A percentile compares a stretch with the other conserved stretches of the same genome.
These are phyloP conservation scores for Dicyrtomina minuta DNA, from an alignment of 2,888 invertebrate species.

Conservation along the genomic window DNA sequence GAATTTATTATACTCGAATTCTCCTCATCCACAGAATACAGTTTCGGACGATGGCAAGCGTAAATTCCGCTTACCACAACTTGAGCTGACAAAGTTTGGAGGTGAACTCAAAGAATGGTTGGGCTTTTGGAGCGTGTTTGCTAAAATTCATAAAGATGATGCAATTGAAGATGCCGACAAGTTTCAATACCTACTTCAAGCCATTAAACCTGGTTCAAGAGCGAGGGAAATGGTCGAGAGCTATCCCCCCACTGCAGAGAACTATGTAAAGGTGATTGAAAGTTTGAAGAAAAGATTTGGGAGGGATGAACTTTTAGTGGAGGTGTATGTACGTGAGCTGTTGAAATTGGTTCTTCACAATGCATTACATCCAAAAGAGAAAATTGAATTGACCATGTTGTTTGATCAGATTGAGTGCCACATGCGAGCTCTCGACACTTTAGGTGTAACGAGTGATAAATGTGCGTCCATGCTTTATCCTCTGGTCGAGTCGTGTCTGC, in stretches of 20 bases:
- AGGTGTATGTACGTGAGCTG: slow-evolving; percentile 29
- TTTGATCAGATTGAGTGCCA: slow-evolving; percentile 36
- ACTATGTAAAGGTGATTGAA: slow-evolving; percentile 27
- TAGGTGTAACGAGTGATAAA: slow-evolving; percentile 36
- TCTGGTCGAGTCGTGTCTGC: slow-evolving; percentile 41
- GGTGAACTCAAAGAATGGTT: slow-evolving; percentile 17
- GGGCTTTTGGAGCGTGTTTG: not conserved
- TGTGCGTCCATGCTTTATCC: slow-evolving; percentile 39
- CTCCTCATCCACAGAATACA: too few relatives aligned
- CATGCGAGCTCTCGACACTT: slow-evolving; percentile 34
- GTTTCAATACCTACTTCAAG: slow-evolving; percentile 27
- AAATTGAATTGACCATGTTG: slow-evolving; percentile 21
- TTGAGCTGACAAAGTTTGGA: slow-evolving; percentile 6
- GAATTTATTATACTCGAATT: too few relatives aligned
- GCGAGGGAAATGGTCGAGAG: slow-evolving; percentile 18
- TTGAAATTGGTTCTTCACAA: slow-evolving; percentile 11
- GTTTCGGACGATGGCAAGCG: not conserved
- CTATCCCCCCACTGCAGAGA: slow-evolving; percentile 21
- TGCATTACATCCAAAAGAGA: slow-evolving; percentile 31
- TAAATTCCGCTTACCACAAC: not conserved
- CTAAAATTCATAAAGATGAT: slow-evolving; percentile 28
- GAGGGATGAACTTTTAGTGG: slow-evolving; percentile 11
- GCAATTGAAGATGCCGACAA: slow-evolving; percentile 20
- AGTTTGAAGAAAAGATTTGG: slow-evolving; percentile 22
- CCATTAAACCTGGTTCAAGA: slow-evolving; percentile 1